Conservation (phyloP, 2,797 vertebrate species). For the Taeniopygia guttata region DNA sequence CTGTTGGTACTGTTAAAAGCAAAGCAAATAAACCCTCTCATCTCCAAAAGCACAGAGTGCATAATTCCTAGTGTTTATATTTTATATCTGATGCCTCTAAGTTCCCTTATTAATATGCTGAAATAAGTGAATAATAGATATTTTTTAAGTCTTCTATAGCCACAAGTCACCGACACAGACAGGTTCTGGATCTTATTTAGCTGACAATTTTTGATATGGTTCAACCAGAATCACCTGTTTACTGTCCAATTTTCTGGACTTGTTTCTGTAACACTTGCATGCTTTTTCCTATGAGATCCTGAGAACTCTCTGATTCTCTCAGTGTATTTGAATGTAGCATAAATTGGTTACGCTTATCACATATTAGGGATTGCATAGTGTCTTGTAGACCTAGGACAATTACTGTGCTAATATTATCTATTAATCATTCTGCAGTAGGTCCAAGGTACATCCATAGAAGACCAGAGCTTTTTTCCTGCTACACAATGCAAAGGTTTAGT, state of each 20-base stretch:
- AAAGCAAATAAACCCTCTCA: neutral
- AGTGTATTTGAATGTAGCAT: neutral
- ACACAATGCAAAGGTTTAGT: neutral
- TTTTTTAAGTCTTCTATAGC: neutral
- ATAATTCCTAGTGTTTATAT: neutral
- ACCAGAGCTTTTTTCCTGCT: neutral
- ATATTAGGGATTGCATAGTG: neutral
- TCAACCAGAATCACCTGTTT: neutral
- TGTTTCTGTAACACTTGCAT: neutral
- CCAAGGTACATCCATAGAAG: neutral
- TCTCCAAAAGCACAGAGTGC: neutral
- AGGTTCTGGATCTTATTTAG: neutral
- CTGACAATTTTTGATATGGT: neutral
- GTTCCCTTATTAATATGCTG: neutral
- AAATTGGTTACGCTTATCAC: neutral
- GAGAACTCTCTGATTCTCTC: neutral
- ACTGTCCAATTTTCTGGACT: neutral
- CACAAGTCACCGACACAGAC: neutral
- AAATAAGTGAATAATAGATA: neutral
- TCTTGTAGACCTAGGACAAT: neutral
- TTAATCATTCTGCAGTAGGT: neutral
- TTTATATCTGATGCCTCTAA: neutral
- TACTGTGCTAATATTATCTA: neutral
- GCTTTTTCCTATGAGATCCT: neutral
- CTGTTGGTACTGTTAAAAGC: neutral